These are phyloP conservation scores for Pocillopora damicornis DNA, from an alignment of 64 coral and sea anemone genomes.

Conservation along the genomic window DNA sequence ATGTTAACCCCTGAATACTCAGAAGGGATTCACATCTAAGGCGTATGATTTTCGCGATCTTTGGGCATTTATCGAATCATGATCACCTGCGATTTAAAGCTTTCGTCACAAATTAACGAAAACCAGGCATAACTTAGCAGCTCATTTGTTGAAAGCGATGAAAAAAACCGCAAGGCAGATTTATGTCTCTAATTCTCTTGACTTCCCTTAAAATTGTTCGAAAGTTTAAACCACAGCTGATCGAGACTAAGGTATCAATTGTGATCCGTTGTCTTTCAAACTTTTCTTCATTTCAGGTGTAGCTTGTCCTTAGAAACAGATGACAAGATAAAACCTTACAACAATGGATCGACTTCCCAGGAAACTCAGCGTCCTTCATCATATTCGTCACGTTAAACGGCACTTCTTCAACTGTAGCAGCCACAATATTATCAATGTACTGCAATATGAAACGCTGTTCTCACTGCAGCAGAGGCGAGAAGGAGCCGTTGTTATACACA, in stretches of 20 bases:
- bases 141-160: too few relatives aligned
- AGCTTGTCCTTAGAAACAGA: background rate
- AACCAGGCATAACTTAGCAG: too few relatives aligned
- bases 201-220: too few relatives aligned
- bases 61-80: too few relatives aligned
- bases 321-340: background rate
- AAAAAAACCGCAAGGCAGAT: too few relatives aligned
- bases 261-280: background rate
- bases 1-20: too few relatives aligned
- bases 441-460: slow-evolving; percentile 92
- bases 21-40: too few relatives aligned
- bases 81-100: too few relatives aligned
- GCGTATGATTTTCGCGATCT: too few relatives aligned
- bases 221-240: too few relatives aligned
- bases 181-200: too few relatives aligned
- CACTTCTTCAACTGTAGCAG: slow-evolving; percentile 74
- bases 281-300: slow-evolving; percentile 1
- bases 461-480: slow-evolving; percentile 75
- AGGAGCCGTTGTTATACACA: slow-evolving; percentile 80
- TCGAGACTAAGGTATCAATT: background rate
- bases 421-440: slow-evolving; percentile 74
- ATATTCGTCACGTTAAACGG: slow-evolving; percentile 40
- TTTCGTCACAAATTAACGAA: too few relatives aligned
- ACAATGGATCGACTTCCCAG: slow-evolving; percentile 56
- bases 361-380: slow-evolving; percentile 57